Conservation (phyloP, 1,140 invertebrate genomes). For the Cylas formicarius region DNA sequence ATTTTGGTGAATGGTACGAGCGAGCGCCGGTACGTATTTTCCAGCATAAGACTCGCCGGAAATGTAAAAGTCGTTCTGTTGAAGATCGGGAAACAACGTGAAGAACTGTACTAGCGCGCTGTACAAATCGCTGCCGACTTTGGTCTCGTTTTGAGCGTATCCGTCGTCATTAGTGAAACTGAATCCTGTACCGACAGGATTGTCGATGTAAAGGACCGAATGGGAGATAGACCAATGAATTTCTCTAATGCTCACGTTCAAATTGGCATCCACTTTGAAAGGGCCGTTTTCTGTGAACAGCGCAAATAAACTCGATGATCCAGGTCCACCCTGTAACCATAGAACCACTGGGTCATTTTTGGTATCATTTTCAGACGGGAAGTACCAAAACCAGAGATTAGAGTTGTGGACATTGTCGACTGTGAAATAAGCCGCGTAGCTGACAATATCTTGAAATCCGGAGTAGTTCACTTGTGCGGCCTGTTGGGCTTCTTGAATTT, state of each 20-base stretch:
- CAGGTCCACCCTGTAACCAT: slow-evolving; percentile 71
- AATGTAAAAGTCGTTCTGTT: slow-evolving; percentile 60
- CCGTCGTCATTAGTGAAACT: slow-evolving; percentile 44
- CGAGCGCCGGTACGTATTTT: slow-evolving; percentile 69
- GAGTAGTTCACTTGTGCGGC: slow-evolving; percentile 3
- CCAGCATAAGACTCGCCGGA: slow-evolving; percentile 82
- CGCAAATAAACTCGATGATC: slow-evolving; percentile 3
- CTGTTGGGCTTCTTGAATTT: slow-evolving; percentile 38
- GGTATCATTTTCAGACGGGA: slow-evolving; percentile 49
- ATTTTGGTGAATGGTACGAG: slow-evolving; percentile 62
- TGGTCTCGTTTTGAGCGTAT: slow-evolving; percentile 54
- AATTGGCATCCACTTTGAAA: slow-evolving; percentile 8
- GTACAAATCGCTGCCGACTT: slow-evolving; percentile 58
- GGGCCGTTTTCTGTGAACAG: slow-evolving; percentile 16
- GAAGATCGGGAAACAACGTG: slow-evolving; percentile 58
- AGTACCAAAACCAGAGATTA: slow-evolving; percentile 72
- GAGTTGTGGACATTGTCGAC: slow-evolving; percentile 56
- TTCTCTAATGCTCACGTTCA: slow-evolving; percentile 9
- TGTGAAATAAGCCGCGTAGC: slow-evolving; percentile 62
- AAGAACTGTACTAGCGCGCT: slow-evolving; percentile 62
- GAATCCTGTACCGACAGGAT: slow-evolving; percentile 75
- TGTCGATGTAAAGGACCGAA: slow-evolving; percentile 75
- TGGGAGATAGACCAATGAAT: slow-evolving; percentile 51
- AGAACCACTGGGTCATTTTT: slow-evolving; percentile 54
- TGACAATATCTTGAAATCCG: slow-evolving; percentile 22